A percentile compares a stretch with the other conserved stretches of the same genome.
These are phyloP conservation scores for Desmodus rotundus DNA, from an alignment of 2,113 vertebrate species.

Conservation along the genomic window DNA sequence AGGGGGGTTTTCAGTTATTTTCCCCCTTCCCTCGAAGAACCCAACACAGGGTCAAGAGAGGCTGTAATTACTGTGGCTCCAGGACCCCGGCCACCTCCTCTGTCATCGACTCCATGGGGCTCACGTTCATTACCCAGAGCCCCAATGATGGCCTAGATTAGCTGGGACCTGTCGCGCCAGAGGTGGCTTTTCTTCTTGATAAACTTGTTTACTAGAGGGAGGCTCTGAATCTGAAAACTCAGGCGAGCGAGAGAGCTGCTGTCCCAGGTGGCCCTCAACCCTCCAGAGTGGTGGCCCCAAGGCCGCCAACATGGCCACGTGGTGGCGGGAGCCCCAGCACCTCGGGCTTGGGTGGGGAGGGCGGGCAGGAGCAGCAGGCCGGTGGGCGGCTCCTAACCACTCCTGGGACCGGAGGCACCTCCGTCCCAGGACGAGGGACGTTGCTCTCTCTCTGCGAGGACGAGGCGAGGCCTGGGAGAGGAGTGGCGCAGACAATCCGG, in stretches of 20 bases:
- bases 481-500: slow-evolving; percentile 63
- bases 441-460: neutral
- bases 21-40: slow-evolving; percentile 79
- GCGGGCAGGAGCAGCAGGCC: neutral
- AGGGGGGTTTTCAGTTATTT: slow-evolving; percentile 77
- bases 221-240: slow-evolving; percentile 53
- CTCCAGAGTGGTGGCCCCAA: neutral
- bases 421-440: neutral
- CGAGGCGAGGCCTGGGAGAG: slow-evolving; percentile 51
- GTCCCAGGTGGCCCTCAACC: neutral
- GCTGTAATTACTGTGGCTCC: slow-evolving; percentile 82
- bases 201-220: slow-evolving; percentile 73
- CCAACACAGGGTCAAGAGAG: slow-evolving; percentile 79
- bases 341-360: neutral
- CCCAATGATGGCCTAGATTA: slow-evolving; percentile 79
- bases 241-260: neutral
- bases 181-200: slow-evolving; percentile 68
- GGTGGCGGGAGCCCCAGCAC: neutral
- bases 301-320: fast-evolving
- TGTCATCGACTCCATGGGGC: slow-evolving; percentile 80
- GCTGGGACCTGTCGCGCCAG: slow-evolving; percentile 79
- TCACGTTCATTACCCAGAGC: slow-evolving; percentile 70
- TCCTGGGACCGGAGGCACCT: neutral
- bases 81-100: slow-evolving; percentile 76
- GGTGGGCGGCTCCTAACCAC: neutral